Conservation (phyloP, 2,888 invertebrate species). For the Chalcis sispes region DNA sequence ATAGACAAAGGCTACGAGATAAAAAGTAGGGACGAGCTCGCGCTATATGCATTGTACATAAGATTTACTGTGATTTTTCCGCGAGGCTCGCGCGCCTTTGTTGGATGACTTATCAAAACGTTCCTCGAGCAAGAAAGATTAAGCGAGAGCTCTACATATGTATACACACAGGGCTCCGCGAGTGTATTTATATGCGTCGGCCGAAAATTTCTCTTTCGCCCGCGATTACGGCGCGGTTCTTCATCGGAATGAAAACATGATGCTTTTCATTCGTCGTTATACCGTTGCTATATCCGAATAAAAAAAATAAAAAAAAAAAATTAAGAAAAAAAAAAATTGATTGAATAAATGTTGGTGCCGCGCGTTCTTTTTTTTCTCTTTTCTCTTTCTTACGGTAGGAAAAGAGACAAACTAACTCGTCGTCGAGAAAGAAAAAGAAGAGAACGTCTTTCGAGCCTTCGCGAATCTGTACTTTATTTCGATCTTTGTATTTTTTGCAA, state of each 20-base stretch:
- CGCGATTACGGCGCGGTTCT: background rate
- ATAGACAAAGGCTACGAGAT: no score
- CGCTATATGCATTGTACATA: slow-evolving; percentile 63
- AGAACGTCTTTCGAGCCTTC: slow-evolving; percentile 20
- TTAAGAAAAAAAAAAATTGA: no score
- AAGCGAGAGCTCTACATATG: background rate
- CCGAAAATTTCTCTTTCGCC: slow-evolving; percentile 40
- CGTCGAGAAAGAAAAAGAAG: background rate
- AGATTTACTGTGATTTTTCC: slow-evolving; percentile 64
- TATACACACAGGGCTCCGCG: background rate
- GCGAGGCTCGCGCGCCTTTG: slow-evolving; percentile 60
- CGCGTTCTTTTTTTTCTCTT: background rate
- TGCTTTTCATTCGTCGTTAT: slow-evolving; percentile 1
- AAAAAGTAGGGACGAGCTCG: slow-evolving; percentile 36
- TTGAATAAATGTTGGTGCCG: no score
- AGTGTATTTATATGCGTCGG: slow-evolving; percentile 20
- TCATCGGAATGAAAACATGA: slow-evolving; percentile 8
- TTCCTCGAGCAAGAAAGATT: slow-evolving; percentile 60
- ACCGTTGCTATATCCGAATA: background rate
- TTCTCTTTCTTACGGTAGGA: background rate
- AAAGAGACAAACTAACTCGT: background rate
- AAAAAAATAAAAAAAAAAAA: slow-evolving; percentile 4
- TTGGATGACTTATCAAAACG: slow-evolving; percentile 56
- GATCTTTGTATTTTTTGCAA: no score
- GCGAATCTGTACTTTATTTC: no score